These are phyloP conservation scores for Salticus scenicus DNA, from an alignment of 2,888 invertebrate genomes.

Conservation along the genomic window DNA sequence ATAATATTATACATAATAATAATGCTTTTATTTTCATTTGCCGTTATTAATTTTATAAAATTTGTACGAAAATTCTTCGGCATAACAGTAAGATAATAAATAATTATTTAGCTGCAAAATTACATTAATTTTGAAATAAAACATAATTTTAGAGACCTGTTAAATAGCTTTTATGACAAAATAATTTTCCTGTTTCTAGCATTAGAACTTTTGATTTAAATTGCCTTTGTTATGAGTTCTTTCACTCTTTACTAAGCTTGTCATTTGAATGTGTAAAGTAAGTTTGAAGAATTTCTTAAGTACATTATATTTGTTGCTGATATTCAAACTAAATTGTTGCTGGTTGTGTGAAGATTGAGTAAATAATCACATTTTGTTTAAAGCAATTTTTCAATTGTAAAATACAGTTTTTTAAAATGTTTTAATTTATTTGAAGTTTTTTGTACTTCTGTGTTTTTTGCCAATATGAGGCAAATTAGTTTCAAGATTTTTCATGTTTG, in stretches of 20 bases:
- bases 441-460: slow-evolving; percentile 66
- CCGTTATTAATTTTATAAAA: too few relatives aligned
- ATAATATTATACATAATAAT: too few relatives aligned
- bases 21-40: too few relatives aligned
- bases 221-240: slow-evolving; percentile 58
- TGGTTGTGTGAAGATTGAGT: slow-evolving; percentile 65
- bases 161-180: too few relatives aligned
- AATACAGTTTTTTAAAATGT: slow-evolving; percentile 63
- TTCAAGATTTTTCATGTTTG: slow-evolving; percentile 69
- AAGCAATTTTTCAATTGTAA: slow-evolving; percentile 63
- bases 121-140: too few relatives aligned
- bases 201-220: background rate
- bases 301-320: slow-evolving; percentile 64
- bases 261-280: slow-evolving; percentile 54
- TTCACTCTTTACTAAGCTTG: slow-evolving; percentile 38
- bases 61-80: too few relatives aligned
- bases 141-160: too few relatives aligned
- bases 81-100: too few relatives aligned
- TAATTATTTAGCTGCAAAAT: too few relatives aligned
- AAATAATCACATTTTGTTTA: slow-evolving; percentile 65
- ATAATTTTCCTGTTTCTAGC: too few relatives aligned
- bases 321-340: slow-evolving; percentile 59
- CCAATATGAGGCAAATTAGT: slow-evolving; percentile 60
- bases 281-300: slow-evolving; percentile 59
- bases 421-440: slow-evolving; percentile 65